Evolutionary conservation across 2,888 invertebrate species (phyloP).

Genomic region (Drosophila nr. perissopoda): DNA sequence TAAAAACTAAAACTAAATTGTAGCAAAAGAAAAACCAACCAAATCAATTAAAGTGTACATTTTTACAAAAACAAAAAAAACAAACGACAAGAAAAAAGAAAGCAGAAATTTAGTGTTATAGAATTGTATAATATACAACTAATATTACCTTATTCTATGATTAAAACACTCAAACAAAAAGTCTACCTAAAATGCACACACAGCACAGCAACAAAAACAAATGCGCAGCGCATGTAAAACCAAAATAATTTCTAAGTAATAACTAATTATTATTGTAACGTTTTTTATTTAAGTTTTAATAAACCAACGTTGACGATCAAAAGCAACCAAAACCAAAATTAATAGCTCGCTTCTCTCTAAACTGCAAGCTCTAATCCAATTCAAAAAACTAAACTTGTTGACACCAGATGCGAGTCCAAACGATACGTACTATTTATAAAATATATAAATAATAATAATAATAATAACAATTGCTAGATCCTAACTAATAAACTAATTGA

Average conservation of each 20-base stretch:
- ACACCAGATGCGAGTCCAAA: slow-evolving; percentile 14
- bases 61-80: slow-evolving; percentile 44
- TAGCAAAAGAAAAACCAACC: slow-evolving; percentile 61
- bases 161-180: slow-evolving; percentile 74
- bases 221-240: slow-evolving; percentile 82
- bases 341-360: slow-evolving; percentile 60
- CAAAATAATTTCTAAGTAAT: slow-evolving; percentile 73
- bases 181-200: slow-evolving; percentile 73
- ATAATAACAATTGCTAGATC: slow-evolving; percentile 60
- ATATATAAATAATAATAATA: slow-evolving; percentile 19
- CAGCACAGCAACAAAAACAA: slow-evolving; percentile 71
- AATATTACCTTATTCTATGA: slow-evolving; percentile 62
- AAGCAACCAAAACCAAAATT: slow-evolving; percentile 57
- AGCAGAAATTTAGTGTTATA: slow-evolving; percentile 66
- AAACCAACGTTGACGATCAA: slow-evolving; percentile 80
- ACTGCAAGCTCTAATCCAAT: slow-evolving; percentile 49
- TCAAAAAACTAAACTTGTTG: slow-evolving; percentile 12
- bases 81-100: slow-evolving; percentile 26
- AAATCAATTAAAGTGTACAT: slow-evolving; percentile 67
- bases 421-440: slow-evolving; percentile 60
- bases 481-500: slow-evolving; percentile 51
- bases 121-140: slow-evolving; percentile 68
- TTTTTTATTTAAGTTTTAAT: slow-evolving; percentile 72
- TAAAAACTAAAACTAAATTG: slow-evolving; percentile 40
- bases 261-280: slow-evolving; percentile 70